Evolutionary conservation across 2,888 invertebrate species (phyloP).

Genomic region (Mesorhabditis spiculigera): DNA sequence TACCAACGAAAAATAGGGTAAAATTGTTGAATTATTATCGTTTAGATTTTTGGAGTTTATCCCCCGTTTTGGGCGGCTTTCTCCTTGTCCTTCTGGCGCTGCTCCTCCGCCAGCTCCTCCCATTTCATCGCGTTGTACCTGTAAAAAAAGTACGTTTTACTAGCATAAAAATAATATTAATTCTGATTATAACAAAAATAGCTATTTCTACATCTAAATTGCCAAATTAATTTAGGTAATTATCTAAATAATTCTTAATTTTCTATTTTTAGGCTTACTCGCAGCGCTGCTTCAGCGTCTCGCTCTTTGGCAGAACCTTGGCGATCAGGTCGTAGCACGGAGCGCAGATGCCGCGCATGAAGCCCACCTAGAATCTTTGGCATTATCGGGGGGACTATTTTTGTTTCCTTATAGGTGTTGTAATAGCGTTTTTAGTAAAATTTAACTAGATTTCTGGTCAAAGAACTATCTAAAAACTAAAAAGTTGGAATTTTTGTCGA

Average conservation of each 20-base stretch:
- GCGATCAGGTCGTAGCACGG: slow-evolving; percentile 75
- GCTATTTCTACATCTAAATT: background rate
- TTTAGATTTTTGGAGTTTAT: too few relatives aligned
- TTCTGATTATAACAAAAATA: background rate
- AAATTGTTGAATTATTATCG: too few relatives aligned
- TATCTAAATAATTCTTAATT: background rate
- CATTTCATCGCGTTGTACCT: slow-evolving; percentile 68
- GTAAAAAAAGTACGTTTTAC: slow-evolving; percentile 12
- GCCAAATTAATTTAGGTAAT: background rate
- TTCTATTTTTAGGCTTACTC: slow-evolving; percentile 20
- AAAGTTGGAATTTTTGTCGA: too few relatives aligned
- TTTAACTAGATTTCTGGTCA: too few relatives aligned
- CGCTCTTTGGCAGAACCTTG: slow-evolving; percentile 71
- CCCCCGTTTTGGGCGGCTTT: background rate
- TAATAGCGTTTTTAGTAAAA: too few relatives aligned
- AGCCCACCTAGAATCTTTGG: slow-evolving; percentile 67
- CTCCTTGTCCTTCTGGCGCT: slow-evolving; percentile 29
- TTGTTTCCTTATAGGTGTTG: background rate
- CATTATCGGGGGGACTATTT: too few relatives aligned
- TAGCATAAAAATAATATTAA: too few relatives aligned
- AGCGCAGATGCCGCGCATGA: slow-evolving; percentile 76
- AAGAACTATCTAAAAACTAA: too few relatives aligned
- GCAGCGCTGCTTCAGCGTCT: slow-evolving; percentile 67
- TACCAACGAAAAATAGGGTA: too few relatives aligned
- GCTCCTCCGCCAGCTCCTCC: slow-evolving; percentile 64